These are phyloP conservation scores for Sinonovacula constricta DNA, from an alignment of 1,140 invertebrate species.

Conservation along the genomic window DNA sequence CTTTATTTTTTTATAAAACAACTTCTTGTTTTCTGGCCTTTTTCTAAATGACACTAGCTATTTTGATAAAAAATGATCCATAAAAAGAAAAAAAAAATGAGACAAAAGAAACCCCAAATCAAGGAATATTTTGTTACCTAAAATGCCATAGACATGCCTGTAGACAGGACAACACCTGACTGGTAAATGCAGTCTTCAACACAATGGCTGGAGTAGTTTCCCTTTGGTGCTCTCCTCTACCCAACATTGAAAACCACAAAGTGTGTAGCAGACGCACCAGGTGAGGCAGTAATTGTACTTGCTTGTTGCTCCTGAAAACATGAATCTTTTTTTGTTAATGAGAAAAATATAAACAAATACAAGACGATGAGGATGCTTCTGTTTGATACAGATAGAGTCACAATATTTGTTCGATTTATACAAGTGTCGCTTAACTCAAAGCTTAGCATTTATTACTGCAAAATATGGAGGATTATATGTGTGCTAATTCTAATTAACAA, in stretches of 20 bases:
- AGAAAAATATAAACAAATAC: background rate
- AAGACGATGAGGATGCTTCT: background rate
- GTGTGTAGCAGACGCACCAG: constrained; percentile 25
- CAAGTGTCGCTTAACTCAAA: constrained; percentile 1
- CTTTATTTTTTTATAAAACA: background rate
- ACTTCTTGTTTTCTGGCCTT: too few relatives aligned
- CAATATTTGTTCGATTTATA: background rate
- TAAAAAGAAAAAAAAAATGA: background rate
- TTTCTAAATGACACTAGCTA: too few relatives aligned
- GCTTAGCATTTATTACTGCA: too few relatives aligned
- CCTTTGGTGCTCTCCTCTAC: background rate
- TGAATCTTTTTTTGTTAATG: background rate
- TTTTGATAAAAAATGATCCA: too few relatives aligned
- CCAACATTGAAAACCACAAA: constrained; percentile 46
- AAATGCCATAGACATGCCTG: background rate
- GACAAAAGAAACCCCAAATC: background rate
- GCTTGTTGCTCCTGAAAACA: constrained; percentile 17
- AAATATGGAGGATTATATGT: too few relatives aligned
- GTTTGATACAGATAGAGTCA: background rate
- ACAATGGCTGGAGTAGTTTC: background rate
- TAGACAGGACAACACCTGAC: constrained; percentile 18
- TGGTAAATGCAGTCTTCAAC: background rate
- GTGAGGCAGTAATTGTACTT: background rate
- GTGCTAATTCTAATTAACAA: too few relatives aligned
- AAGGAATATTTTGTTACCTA: background rate